Evolutionary conservation across 2,888 invertebrate genomes (phyloP).

Genomic region (Myathropa florea): DNA sequence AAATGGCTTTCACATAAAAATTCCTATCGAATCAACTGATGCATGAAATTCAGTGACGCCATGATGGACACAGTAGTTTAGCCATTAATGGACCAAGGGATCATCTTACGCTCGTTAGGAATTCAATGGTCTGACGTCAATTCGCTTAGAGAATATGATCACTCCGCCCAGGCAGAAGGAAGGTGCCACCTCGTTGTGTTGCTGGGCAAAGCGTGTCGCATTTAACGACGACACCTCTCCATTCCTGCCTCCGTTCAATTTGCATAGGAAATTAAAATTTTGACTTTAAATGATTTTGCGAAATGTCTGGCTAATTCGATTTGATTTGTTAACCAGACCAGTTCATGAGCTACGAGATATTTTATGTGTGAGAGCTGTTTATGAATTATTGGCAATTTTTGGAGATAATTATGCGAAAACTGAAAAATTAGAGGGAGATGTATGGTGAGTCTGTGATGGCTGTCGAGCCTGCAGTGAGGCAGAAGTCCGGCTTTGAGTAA

Average conservation of each 20-base stretch:
- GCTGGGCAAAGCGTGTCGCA: background rate
- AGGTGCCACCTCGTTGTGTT: background rate
- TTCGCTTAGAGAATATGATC: background rate
- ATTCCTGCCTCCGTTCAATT: background rate
- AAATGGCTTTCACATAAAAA: background rate
- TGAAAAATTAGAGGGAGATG: too few species aligned
- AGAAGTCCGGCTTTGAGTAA: too few species aligned
- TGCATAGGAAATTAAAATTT: background rate
- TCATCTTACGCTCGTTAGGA: background rate
- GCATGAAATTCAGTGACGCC: background rate
- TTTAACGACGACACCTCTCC: background rate
- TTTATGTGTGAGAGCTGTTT: too few species aligned
- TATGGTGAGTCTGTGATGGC: too few species aligned
- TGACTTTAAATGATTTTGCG: background rate
- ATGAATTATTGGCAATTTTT: too few species aligned
- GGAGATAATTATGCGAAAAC: too few species aligned
- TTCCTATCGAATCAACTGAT: background rate
- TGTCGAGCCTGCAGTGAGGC: too few species aligned
- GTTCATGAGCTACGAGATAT: too few species aligned
- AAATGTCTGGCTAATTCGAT: background rate
- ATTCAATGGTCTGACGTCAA: background rate
- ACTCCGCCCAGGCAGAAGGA: background rate
- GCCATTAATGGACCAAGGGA: background rate
- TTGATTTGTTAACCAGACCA: background rate
- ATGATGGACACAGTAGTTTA: background rate